These are phyloP conservation scores for Rhynchotus rufescens DNA, from an alignment of 2,797 vertebrate genomes.

Conservation along the genomic window DNA sequence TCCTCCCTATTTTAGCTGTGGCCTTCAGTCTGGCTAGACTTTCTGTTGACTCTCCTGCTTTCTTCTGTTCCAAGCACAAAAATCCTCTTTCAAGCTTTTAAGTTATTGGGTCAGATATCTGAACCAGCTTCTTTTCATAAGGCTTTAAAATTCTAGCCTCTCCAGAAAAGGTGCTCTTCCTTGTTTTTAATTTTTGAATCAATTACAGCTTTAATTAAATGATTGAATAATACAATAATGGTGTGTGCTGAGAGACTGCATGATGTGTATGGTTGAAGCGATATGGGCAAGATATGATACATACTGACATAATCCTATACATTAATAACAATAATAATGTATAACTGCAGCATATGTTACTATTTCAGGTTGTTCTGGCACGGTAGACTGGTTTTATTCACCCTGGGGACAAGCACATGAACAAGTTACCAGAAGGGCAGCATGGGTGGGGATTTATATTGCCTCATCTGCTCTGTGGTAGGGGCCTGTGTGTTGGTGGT, in stretches of 20 bases:
- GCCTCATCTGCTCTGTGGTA: slow-evolving; percentile 17
- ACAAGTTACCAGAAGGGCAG: not conserved
- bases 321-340: not conserved
- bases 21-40: not conserved
- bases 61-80: not conserved
- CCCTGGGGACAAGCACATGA: not conserved
- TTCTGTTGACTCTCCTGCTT: not conserved
- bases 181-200: not conserved
- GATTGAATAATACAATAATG: slow-evolving; percentile 1
- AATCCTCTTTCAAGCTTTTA: not conserved
- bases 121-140: not conserved
- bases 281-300: not conserved
- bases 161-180: not conserved
- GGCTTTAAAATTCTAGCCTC: not conserved
- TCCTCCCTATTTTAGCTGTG: fast-evolving
- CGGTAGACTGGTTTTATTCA: slow-evolving; percentile 6
- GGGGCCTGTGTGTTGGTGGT: not conserved
- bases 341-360: not conserved
- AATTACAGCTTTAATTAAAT: slow-evolving; percentile 26
- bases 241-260: not conserved
- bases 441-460: slow-evolving; percentile 19
- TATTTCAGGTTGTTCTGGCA: slow-evolving; percentile 40
- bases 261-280: not conserved
- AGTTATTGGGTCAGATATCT: not conserved
- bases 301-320: slow-evolving; percentile 30